Conservation (phyloP, 2,113 vertebrate species). For the Scatophagus argus region DNA sequence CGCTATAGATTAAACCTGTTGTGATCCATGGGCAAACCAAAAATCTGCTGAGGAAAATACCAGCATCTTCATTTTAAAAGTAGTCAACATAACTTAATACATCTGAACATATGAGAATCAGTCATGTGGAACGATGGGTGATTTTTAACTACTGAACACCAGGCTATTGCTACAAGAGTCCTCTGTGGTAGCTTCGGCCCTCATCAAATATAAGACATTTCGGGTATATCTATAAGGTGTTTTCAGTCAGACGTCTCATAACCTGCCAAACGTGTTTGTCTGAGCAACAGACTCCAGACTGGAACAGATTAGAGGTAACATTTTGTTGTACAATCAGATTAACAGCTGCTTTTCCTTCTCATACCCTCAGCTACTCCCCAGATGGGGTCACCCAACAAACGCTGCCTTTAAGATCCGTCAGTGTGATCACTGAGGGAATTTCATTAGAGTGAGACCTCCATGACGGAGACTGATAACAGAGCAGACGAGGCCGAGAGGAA, state of each 20-base stretch:
- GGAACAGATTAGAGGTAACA: conserved; percentile 17
- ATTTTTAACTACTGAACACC: too few species aligned
- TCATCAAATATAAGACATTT: background rate
- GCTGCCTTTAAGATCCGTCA: conserved; percentile 53
- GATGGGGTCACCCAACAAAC: conserved; percentile 45
- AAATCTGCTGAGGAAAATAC: background rate
- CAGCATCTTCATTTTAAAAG: too few species aligned
- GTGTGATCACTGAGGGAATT: conserved; percentile 65
- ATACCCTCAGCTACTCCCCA: conserved; percentile 39
- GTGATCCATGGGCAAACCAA: too few species aligned
- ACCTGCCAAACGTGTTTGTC: background rate
- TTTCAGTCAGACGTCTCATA: background rate
- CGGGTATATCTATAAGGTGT: background rate
- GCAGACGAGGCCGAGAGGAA: conserved; percentile 27
- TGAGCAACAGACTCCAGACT: conserved; percentile 21
- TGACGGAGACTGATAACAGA: conserved; percentile 60
- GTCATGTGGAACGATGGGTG: too few species aligned
- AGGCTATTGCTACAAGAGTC: background rate
- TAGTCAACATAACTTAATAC: too few species aligned
- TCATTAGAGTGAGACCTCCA: conserved; percentile 69
- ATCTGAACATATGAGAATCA: too few species aligned
- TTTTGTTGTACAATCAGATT: conserved; percentile 48
- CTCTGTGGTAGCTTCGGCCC: too few species aligned
- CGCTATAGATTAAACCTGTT: too few species aligned
- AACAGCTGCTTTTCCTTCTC: conserved; percentile 37